A percentile compares a stretch with the other conserved stretches of the same genome.
Evolutionary conservation across 1,140 invertebrate genomes (phyloP).

Genomic region (Prorops nasuta): DNA sequence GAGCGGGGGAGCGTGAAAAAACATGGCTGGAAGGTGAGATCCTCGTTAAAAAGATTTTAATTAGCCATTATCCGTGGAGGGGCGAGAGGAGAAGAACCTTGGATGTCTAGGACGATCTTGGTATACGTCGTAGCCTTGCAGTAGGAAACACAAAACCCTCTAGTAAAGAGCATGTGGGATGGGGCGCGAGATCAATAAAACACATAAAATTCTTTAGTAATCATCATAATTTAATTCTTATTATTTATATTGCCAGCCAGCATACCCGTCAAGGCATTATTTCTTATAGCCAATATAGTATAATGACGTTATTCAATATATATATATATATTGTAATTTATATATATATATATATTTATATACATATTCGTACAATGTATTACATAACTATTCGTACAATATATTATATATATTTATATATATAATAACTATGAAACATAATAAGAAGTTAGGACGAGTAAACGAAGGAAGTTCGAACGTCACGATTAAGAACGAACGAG

Average conservation of each 20-base stretch:
- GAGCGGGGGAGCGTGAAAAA: too few species aligned
- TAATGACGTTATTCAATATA: background rate
- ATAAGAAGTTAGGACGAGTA: background rate
- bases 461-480: background rate
- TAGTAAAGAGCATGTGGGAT: too few species aligned
- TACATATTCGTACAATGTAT: background rate
- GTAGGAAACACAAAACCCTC: too few species aligned
- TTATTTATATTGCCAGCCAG: background rate
- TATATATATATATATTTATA: background rate
- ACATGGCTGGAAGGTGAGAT: too few species aligned
- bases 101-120: too few species aligned
- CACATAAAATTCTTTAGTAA: background rate
- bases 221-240: background rate
- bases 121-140: too few species aligned
- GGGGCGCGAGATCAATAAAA: too few species aligned
- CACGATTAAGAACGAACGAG: too few species aligned
- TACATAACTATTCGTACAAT: too few species aligned
- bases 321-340: background rate
- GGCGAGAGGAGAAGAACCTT: too few species aligned
- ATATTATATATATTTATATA: background rate
- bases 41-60: too few species aligned
- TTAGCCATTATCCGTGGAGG: too few species aligned
- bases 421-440: background rate
- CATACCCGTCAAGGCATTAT: background rate
- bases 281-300: background rate